Evolutionary conservation across 2,113 vertebrate species (phyloP), one percentile per base, ranked within the genome.

Genomic region (Pteropus alecto): DNA sequence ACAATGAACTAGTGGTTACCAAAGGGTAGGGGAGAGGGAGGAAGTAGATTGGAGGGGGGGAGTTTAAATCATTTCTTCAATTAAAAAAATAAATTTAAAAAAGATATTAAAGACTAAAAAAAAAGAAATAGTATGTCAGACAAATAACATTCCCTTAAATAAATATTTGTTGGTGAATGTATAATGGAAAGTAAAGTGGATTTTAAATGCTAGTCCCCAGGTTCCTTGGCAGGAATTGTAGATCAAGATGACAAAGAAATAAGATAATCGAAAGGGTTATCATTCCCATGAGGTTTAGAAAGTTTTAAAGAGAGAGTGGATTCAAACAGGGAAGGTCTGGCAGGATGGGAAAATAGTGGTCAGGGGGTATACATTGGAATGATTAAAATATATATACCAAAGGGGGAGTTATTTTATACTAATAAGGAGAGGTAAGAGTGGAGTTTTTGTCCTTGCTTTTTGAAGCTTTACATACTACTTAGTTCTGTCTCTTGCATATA

Each of bases 161-260:
- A 94, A 48, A 74, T 79, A 86, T 54, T 92, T 96, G 38, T 77
- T 95, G 18, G 41, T 95, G 22, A 35, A 8, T 90, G n/a, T 67
- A 93, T 85, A 73, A 91, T 46, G 48, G 19, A 83, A 22, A 88
- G 35, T 33, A 77, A 89, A 94, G 35, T 51, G 74, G 6, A 89
- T 81, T 95, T 93, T 89, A 89, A 95, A 91, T 93, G 41, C 19
- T 60, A 81, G 38, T 65, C 48, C 54, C 60, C 78, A 79, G 89
- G 6, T 93, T 93, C 54, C 58, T 65, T 90, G 30, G 35, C 93
- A 93, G 68, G 68, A 95, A 91, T 41, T 96, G 2, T 91, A 73
- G 67, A 76, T 90, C 65, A 71, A 71, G 85, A 63, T 65, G n/a
- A 79, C 38, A 79, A 93, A 87, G 35, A 60, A 4, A 7, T 76